Percentiles rank a stretch among this genome's conserved stretches.
Evolutionary conservation across 2,797 vertebrate genomes (phyloP).

Genomic region (Pangasius macronema): DNA sequence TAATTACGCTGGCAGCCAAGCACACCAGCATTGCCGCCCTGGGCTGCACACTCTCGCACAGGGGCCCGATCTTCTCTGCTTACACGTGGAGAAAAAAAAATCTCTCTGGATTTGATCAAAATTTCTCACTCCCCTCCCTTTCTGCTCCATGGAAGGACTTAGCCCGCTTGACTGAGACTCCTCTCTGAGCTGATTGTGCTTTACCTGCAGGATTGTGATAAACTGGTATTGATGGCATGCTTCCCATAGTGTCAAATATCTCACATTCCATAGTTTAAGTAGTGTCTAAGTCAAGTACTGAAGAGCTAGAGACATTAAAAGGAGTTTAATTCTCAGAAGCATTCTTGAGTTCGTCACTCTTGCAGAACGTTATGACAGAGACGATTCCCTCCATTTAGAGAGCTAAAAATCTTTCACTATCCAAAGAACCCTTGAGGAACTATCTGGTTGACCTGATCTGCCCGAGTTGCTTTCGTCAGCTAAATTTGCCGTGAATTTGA

Average conservation of each 20-base stretch:
- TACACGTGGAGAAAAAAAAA: constrained; percentile 53
- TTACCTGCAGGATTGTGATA: constrained; percentile 24
- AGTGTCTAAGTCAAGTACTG: background rate
- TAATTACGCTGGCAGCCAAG: constrained; percentile 69
- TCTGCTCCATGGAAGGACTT: background rate
- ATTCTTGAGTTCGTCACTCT: background rate
- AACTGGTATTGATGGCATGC: constrained; percentile 24
- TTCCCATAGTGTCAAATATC: constrained; percentile 32
- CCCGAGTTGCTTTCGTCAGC: background rate
- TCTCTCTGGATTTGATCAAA: constrained; percentile 62
- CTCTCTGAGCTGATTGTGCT: background rate
- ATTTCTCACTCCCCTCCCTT: constrained; percentile 8
- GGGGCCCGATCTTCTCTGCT: constrained; percentile 60
- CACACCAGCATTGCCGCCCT: constrained; percentile 45
- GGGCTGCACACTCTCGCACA: constrained; percentile 47
- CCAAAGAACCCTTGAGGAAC: background rate
- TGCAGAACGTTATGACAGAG: background rate
- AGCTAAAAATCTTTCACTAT: background rate
- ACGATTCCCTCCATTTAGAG: background rate
- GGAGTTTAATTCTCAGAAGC: background rate
- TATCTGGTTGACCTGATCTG: background rate
- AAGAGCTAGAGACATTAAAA: background rate
- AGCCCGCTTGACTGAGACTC: constrained; percentile 6
- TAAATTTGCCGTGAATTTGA: background rate
- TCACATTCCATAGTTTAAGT: constrained; percentile 35